Conservation (phyloP, 2,797 vertebrate genomes). For the Podarcis siculus region DNA sequence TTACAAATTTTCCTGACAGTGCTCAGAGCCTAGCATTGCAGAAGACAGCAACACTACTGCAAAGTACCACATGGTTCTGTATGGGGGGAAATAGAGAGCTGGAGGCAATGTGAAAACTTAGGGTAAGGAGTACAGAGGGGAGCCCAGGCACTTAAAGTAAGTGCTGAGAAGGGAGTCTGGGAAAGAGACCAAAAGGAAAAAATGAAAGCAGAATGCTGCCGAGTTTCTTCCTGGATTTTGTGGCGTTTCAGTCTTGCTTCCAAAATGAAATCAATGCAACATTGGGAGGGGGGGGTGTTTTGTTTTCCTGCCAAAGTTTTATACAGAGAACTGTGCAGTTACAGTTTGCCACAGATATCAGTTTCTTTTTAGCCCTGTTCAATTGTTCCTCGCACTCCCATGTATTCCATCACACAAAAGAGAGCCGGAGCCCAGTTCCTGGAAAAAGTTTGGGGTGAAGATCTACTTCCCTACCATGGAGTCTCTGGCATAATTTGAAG, state of each 20-base stretch:
- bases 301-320: not conserved
- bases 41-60: constrained; percentile 33
- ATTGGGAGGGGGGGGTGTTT: too few relatives aligned
- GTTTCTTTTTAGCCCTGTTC: not conserved
- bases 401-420: too few relatives aligned
- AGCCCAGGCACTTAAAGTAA: not conserved
- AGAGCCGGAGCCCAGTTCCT: too few relatives aligned
- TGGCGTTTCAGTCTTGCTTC: too few relatives aligned
- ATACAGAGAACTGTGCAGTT: not conserved
- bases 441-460: too few relatives aligned
- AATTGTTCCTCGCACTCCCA: not conserved
- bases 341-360: not conserved
- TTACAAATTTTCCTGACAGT: constrained; percentile 54
- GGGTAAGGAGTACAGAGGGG: constrained; percentile 25
- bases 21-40: not conserved
- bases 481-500: too few relatives aligned
- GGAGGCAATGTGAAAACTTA: constrained; percentile 50
- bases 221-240: too few relatives aligned
- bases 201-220: not conserved
- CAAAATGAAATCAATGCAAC: too few relatives aligned
- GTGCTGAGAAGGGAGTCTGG: constrained; percentile 12
- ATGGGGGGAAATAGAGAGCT: constrained; percentile 42
- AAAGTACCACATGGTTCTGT: constrained; percentile 43
- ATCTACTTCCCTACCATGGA: too few relatives aligned
- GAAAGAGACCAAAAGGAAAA: not conserved